Conservation (phyloP, 2,113 vertebrate species). For the Pachyramphus minor region DNA sequence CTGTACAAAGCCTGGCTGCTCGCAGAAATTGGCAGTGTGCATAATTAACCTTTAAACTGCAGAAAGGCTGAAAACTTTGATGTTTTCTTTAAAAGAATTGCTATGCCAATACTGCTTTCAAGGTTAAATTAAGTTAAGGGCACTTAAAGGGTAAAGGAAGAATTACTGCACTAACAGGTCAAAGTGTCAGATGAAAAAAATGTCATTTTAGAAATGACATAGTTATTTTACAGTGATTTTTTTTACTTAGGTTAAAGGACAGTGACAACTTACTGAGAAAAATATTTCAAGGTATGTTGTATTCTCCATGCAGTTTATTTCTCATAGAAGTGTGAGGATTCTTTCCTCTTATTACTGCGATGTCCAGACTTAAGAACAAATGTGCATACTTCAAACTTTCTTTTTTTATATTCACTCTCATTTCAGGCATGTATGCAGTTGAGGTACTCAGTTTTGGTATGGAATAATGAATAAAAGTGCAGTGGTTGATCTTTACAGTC, state of each 20-base stretch:
- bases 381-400: not conserved
- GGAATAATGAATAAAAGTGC: not conserved
- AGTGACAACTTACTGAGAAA: not conserved
- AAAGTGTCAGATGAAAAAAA: slow-evolving; percentile 7
- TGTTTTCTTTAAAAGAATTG: slow-evolving; percentile 28
- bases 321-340: not conserved
- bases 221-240: slow-evolving; percentile 2
- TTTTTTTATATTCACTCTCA: not conserved
- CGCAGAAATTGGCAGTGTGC: not conserved
- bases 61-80: slow-evolving; percentile 8
- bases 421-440: not conserved
- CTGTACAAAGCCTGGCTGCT: not conserved
- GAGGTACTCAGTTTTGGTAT: not conserved
- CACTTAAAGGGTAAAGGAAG: slow-evolving; percentile 15
- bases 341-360: not conserved
- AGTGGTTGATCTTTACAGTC: not conserved
- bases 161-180: not conserved
- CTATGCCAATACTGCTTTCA: slow-evolving; percentile 3
- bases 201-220: not conserved
- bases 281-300: not conserved
- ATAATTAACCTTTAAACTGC: slow-evolving; percentile 49
- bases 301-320: not conserved
- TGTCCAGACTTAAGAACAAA: not conserved
- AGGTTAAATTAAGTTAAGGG: slow-evolving; percentile 5
- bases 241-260: not conserved